Conservation (phyloP, 2,797 vertebrate species). For the Agapornis canus region DNA sequence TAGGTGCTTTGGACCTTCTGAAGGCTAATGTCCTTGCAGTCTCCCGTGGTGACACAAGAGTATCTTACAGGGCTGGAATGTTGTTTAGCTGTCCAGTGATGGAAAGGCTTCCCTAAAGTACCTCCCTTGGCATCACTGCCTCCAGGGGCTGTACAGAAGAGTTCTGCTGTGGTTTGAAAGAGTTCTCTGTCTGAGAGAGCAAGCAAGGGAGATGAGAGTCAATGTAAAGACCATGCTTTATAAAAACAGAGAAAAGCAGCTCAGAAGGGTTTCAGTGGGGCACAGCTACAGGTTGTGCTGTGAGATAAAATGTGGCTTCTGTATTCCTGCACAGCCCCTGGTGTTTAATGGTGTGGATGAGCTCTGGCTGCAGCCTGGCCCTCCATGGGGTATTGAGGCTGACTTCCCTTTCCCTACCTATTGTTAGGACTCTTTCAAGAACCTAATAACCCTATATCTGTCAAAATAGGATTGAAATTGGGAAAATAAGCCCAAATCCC, state of each 20-base stretch:
- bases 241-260: not conserved
- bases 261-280: not conserved
- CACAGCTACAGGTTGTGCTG: not conserved
- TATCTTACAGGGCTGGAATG: not conserved
- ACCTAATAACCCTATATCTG: not conserved
- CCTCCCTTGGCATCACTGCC: not conserved
- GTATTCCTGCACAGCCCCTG: not conserved
- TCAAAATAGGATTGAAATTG: not conserved
- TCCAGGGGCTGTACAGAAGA: not conserved
- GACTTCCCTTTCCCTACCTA: not conserved
- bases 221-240: not conserved
- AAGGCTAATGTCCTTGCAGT: not conserved
- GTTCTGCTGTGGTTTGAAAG: not conserved
- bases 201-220: not conserved
- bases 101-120: not conserved
- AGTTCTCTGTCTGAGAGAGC: rapidly evolving
- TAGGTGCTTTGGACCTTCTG: not conserved
- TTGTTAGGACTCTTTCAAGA: not conserved
- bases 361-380: not conserved
- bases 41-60: not conserved
- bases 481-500: not conserved
- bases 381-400: not conserved
- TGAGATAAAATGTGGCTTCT: not conserved
- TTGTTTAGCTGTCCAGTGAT: not conserved
- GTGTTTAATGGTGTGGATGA: not conserved